Base-by-base conservation (phyloP, 2,888 invertebrate species). In the Arctia plantaginis region DNA sequence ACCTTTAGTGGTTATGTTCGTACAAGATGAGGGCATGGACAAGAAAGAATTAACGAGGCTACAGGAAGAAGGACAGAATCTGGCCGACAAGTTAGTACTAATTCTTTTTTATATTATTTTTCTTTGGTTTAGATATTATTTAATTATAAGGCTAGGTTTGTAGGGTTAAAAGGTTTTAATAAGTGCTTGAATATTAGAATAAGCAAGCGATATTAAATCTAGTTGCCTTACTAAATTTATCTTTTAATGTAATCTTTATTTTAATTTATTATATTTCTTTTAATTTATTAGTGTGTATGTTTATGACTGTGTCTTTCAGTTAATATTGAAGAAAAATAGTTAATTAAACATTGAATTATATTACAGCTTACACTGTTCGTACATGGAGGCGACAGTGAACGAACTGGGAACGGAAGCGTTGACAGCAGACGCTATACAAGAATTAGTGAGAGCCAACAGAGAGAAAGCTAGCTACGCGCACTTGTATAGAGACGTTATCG, bases 1-100 rank as follows among this genome's bases (percentile, higher is more conserved):
- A 82, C 99, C 99, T 3, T 97, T 99, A 88, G 98, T 99, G 68
- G 97, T 99, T 86, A 97, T 99, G 94, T 98, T 99, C 91, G 97
- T 98, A 41, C 98, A 98, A 90, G 98, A 99, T 92, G 96, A 98
- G 23, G 96, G 96, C 76, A 97, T 98, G 90, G 98, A 98, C 82
- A 98, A 99, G 91, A 97, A 98, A 86, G 99, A 98, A 90, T 96
- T 98, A n/a, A 96, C 98, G 80, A 97, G 98, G 88, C 96, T 99
- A 74, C 97, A 98, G 79, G 98, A 98, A 87, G 98, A 99, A 90
- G 99, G 99, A 7, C 98, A 98, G 93, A 98, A 97, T 93, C 96
- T 99, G 71, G 98, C 99, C 68, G 98, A 98, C 90, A 98, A 98
- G 98, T 98, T 89, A 90, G 92, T 92, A 70, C 13, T 18, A 4